Evolutionary conservation across 2,113 vertebrate genomes (phyloP).

Genomic region (Pelvicachromis taeniatus): DNA sequence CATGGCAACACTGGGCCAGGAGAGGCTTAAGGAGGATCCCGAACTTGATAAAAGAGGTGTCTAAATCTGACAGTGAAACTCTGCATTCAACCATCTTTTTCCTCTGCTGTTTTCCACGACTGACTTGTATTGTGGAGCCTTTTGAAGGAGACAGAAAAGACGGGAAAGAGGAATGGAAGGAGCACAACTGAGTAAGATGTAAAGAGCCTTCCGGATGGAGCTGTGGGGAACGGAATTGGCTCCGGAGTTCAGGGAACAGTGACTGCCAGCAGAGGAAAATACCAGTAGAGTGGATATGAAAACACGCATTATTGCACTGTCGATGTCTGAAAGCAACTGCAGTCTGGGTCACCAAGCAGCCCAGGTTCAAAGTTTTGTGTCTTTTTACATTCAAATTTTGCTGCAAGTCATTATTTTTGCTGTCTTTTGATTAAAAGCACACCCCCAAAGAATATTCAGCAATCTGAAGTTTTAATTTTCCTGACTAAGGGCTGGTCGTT

Average conservation of each 20-base stretch:
- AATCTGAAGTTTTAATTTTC: not conserved
- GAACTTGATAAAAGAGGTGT: conserved; percentile 45
- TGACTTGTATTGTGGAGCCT: not conserved
- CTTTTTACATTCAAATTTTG: not conserved
- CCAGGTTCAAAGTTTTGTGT: not conserved
- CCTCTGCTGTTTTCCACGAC: not conserved
- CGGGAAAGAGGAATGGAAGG: not conserved
- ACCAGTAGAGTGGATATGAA: conserved; percentile 32
- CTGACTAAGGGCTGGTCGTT: not conserved
- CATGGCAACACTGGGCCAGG: conserved; percentile 38
- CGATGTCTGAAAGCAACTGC: not conserved
- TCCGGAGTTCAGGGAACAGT: conserved; percentile 18
- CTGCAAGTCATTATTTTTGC: not conserved
- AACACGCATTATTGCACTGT: conserved; percentile 19
- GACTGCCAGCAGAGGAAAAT: conserved; percentile 51
- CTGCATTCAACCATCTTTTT: not conserved
- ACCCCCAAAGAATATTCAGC: not conserved
- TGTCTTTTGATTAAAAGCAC: not conserved
- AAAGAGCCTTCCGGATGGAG: conserved; percentile 43
- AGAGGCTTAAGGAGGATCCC: conserved; percentile 46
- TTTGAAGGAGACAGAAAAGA: not conserved
- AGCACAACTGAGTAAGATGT: conserved; percentile 2
- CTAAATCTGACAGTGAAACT: conserved; percentile 34
- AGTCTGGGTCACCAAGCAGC: conserved; percentile 16
- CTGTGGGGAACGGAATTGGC: conserved; percentile 46